A percentile compares a stretch with the other conserved stretches of the same genome.
phyloP scores from a whole-genome alignment of 1,140 invertebrate genomes.

The Maniola jurtina region DNA sequence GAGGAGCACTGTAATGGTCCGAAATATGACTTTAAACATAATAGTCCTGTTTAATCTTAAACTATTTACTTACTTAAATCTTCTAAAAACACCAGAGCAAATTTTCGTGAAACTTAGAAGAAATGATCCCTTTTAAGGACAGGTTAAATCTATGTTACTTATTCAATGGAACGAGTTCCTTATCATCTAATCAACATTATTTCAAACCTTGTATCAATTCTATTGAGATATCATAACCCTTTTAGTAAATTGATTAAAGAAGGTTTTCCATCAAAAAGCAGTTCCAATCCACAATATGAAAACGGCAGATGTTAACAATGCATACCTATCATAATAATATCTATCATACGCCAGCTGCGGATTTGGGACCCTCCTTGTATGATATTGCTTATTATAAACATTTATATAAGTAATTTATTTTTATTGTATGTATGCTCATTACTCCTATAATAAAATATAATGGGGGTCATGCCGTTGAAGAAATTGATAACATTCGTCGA shows the following conservation, averaged over 20 bases:
- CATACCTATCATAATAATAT: conserved; percentile 7
- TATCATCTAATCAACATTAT: too few relatives aligned
- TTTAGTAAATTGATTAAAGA: background rate
- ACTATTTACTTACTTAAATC: too few relatives aligned
- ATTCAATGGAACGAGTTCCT: too few relatives aligned
- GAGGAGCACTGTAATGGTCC: too few relatives aligned
- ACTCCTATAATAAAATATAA: background rate
- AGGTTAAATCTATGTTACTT: too few relatives aligned
- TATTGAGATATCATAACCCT: background rate
- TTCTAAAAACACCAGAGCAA: too few relatives aligned
- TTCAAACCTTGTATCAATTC: too few relatives aligned
- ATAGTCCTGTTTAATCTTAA: too few relatives aligned
- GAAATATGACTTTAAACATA: too few relatives aligned
- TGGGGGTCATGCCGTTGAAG: background rate
- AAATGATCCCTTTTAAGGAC: too few relatives aligned
- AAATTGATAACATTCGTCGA: background rate
- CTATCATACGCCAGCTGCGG: conserved; percentile 5
- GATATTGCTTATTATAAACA: conserved; percentile 14
- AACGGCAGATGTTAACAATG: conserved; percentile 11
- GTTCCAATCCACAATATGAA: conserved; percentile 2
- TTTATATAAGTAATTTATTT: background rate
- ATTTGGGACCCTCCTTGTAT: background rate
- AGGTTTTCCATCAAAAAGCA: background rate
- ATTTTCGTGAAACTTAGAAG: too few relatives aligned
- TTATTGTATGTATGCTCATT: background rate